A percentile compares a stretch with the other conserved stretches of the same genome.
Conservation (phyloP, 2,797 vertebrate genomes). For the Fundulus diaphanus region DNA sequence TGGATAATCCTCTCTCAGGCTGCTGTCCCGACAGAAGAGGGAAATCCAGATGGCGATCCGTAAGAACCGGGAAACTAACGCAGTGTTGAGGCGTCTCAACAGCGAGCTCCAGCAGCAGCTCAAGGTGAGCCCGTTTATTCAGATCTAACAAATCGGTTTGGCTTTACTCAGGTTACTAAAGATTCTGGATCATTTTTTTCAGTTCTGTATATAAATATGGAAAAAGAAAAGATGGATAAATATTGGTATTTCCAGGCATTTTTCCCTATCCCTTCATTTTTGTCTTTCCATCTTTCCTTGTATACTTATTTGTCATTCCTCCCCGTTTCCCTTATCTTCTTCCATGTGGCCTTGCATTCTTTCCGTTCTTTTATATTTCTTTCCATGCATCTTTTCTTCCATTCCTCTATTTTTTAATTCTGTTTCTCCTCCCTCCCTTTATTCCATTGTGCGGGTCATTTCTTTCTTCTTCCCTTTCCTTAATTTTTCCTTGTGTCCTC, state of each 20-base stretch:
- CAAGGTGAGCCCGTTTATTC: slow-evolving; percentile 83
- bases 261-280: no score
- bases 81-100: slow-evolving; percentile 92
- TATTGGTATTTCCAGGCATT: background rate
- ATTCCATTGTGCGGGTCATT: no score
- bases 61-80: slow-evolving; percentile 95
- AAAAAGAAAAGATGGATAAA: background rate
- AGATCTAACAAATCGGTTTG: slow-evolving; percentile 10
- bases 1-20: slow-evolving; percentile 68
- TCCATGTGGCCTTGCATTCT: background rate
- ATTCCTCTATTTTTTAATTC: no score
- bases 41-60: slow-evolving; percentile 94
- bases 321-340: background rate
- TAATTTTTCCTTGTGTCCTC: no score
- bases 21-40: slow-evolving; percentile 90
- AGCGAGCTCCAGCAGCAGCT: slow-evolving; percentile 97
- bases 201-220: background rate
- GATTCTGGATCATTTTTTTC: no score
- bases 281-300: background rate
- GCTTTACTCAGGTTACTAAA: no score
- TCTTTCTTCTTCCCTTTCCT: no score
- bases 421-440: no score
- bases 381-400: no score
- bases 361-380: background rate
- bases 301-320: background rate